Evolutionary conservation across 30 jellyfish, hydroid and myxozoan genomes (phyloP), one percentile per base, ranked within the genome.

Genomic region (Haliclystus octoradiatus): DNA sequence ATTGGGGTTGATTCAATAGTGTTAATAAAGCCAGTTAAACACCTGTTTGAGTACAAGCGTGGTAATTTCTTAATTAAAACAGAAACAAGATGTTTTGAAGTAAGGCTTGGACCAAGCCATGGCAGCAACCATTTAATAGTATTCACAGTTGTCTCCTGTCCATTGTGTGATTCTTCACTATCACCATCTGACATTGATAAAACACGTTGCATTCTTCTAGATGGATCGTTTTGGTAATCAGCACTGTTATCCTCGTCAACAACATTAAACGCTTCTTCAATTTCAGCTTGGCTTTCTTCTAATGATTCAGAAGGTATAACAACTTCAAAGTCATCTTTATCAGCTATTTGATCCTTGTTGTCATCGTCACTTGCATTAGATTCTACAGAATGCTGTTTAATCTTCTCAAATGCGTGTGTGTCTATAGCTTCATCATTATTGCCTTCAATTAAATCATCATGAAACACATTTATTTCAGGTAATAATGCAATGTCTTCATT

Each of bases 31-130:
- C 57, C 9, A 9, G 57, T 5, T 19, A 40, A 9, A 9, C 14
- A 9, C 27, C 61, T 63, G 67, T 24, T 80, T 72, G 71, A 22
- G 80, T 77, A 80, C 35, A 79, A 28, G 33, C 91, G 93, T 15
- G 97, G 78, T n/a, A 76, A 31, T 50, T 74, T 80, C 87, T 80
- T 67, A 25, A 88, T 65, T 33, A 88, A 33, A 22, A 49, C 72
- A 51, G 26, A 9, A 12, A 53, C 79, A 2, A 88, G 76, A 47
- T 88, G 52, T 33, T 77, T 72, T 0, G 94, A 34, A 0, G 97
- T 75, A 26, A 88, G 83, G 23, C 28, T 62, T 2, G 97, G 97
- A 31, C 97, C 97, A 25, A 88, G 70, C 97, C 93, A 88, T 29
- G 97, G 97, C 23, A 75, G 47, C 34, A 88, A 62, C 97, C 97